Percentiles rank a stretch among this genome's conserved stretches.
These are phyloP conservation scores for Carassius carassius DNA, from an alignment of 2,113 vertebrate species.

Conservation along the genomic window DNA sequence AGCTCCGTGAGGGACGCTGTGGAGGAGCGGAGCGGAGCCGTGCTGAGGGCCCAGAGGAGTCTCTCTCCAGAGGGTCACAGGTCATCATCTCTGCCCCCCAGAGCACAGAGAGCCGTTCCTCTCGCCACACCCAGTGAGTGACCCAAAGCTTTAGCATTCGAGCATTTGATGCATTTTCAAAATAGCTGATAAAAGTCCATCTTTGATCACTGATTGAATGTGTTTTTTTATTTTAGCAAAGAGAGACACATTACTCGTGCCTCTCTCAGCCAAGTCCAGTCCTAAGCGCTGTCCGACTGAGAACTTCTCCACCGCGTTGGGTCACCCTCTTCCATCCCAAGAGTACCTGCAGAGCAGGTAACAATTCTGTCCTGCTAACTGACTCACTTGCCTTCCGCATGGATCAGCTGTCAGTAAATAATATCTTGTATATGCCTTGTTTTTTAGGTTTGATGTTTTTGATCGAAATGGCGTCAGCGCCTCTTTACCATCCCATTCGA, in stretches of 20 bases:
- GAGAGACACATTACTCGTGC: slow-evolving; percentile 86
- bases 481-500: slow-evolving; percentile 71
- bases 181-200: not conserved
- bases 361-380: not conserved
- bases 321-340: slow-evolving; percentile 79
- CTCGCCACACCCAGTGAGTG: slow-evolving; percentile 81
- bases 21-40: slow-evolving; percentile 73
- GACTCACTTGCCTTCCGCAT: not conserved
- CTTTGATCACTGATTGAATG: not conserved
- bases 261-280: slow-evolving; percentile 86
- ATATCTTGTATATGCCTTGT: not conserved
- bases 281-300: slow-evolving; percentile 95
- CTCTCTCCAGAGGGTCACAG: slow-evolving; percentile 82
- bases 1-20: slow-evolving; percentile 65
- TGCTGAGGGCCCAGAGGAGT: slow-evolving; percentile 79
- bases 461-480: slow-evolving; percentile 78
- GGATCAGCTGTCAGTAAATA: not conserved
- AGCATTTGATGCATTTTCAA: not conserved
- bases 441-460: slow-evolving; percentile 76
- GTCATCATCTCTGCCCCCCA: slow-evolving; percentile 90
- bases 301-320: slow-evolving; percentile 91
- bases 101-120: slow-evolving; percentile 74
- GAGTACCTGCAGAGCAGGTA: slow-evolving; percentile 81
- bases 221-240: slow-evolving; percentile 75
- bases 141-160: not conserved